Base-by-base conservation (phyloP, 2,888 invertebrate species). In the Caenorhabditis zanzibari region DNA sequence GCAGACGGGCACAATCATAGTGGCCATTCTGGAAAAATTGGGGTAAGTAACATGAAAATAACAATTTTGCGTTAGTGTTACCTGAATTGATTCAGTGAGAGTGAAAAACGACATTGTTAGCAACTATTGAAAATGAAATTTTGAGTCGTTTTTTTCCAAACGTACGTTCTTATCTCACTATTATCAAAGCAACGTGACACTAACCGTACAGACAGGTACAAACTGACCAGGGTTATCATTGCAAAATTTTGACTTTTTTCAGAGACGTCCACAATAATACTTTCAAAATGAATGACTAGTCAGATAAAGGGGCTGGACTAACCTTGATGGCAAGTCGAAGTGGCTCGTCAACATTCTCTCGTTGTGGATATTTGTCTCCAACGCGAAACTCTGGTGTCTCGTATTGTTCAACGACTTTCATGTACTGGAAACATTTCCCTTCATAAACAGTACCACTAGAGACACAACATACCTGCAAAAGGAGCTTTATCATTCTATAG, bases 311-410 rank as follows among this genome's bases (percentile, higher is more conserved):
- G 59, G 47, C 44, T 28, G 54, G 54, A 19, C 66, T 64, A 54
- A 87, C 87, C 84, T 96, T 95, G 86, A 97, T 95, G 1, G 97
- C 96, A 85, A 97, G 93, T 59, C 96, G 94, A n/a, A 97, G 93
- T 0, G 97, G 97, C 92, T 97, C 96, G 91, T 96, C 96, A 38
- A 92, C 88, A 82, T 86, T 86, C 58, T 91, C 89, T 32, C 91
- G 84, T 68, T 90, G 90, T 16, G 92, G 92, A 91, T 89, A 89
- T 56, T 85, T 83, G 68, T 84, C 84, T 59, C 83, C 85, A 38
- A 84, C 82, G 22, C 85, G 73, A 41, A 82, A 76, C 66, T 82
- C 81, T 24, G 86, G 86, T 44, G 74, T 82, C 74, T 89, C 89
- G 79, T 88, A 88, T 72, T 88, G 87, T 38, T 83, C 83, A 22